Evolutionary conservation across 2,113 vertebrate genomes (phyloP), one percentile per base, ranked within the genome.

Genomic region (Sorex fumeus): DNA sequence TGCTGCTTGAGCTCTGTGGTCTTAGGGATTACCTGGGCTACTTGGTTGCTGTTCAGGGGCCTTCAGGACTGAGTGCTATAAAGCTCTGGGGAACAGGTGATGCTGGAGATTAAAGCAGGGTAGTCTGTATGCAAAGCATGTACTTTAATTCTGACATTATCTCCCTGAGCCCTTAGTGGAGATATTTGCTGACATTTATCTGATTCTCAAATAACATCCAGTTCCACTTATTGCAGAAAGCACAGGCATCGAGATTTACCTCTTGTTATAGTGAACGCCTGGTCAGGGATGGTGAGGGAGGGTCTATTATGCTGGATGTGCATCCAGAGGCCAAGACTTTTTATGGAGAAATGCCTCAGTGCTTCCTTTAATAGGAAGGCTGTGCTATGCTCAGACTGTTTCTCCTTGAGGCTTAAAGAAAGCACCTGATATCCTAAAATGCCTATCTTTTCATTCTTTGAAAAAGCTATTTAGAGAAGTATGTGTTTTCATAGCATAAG

Each of bases 401-500:
- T 36, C 28, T 8, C 47, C 9, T 28, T 3, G 10, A 57, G 62
- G 15, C 40, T 43, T 43, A 13, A 76, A 81, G 57, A 11, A 3
- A 23, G 74, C 2, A 1, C 36, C 27, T 15, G 57, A 19, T 60
- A 27, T 9, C 45, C 6, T 18, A 32, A 70, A 47, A 34, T 6
- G n/a, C 18, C 0, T 3, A 3, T 4, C 23, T 12, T 40, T 7
- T 0, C 9, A 3, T 36, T 88, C 28, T 53, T 50, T 50, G 13
- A 50, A 50, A 45, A 27, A 10, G n/a, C n/a, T 28, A 2, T 28
- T 70, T 76, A 25, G 2, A 4, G 2, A 4, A 1, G 6, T 18
- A 5, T 8, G 5, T 2, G 1, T 21, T 5, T 8, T 10, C 8
- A 15, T 6, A 2, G 27, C 28, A 8, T 34, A 34, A 19, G 6